These are phyloP conservation scores for Nipponacmea schrenckii DNA, from an alignment of 2,888 invertebrate genomes.

Conservation along the genomic window DNA sequence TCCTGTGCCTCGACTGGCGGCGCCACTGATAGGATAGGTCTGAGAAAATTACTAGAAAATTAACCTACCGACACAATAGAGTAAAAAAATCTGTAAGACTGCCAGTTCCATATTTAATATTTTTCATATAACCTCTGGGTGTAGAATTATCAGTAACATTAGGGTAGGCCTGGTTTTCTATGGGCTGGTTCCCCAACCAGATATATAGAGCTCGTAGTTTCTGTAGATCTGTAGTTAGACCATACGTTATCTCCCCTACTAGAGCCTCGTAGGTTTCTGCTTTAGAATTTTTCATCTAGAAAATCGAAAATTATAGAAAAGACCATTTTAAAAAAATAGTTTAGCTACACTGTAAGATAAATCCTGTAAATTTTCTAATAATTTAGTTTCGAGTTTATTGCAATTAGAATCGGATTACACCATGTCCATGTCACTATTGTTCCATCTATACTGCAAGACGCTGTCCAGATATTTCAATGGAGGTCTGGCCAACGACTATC, in stretches of 20 bases:
- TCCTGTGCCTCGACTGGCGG: too few relatives aligned
- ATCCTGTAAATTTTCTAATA: neutral
- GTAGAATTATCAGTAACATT: slow-evolving; percentile 23
- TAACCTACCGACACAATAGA: slow-evolving; percentile 35
- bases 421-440: too few relatives aligned
- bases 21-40: too few relatives aligned
- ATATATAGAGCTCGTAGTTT: slow-evolving; percentile 37
- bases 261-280: slow-evolving; percentile 21
- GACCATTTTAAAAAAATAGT: too few relatives aligned
- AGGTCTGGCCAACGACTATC: too few relatives aligned
- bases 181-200: slow-evolving; percentile 37
- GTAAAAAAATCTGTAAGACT: slow-evolving; percentile 37
- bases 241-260: slow-evolving; percentile 27
- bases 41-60: too few relatives aligned
- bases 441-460: too few relatives aligned
- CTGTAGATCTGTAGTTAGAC: slow-evolving; percentile 26
- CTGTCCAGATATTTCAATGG: too few relatives aligned
- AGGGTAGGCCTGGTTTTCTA: slow-evolving; percentile 28
- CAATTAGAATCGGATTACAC: too few relatives aligned
- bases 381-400: too few relatives aligned
- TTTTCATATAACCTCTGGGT: slow-evolving; percentile 39
- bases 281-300: too few relatives aligned
- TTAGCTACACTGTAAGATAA: neutral
- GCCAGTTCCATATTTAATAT: slow-evolving; percentile 35
- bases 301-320: slow-evolving; percentile 11